Conservation (phyloP, 2,113 vertebrate species). For the Bubo scandiacus region DNA sequence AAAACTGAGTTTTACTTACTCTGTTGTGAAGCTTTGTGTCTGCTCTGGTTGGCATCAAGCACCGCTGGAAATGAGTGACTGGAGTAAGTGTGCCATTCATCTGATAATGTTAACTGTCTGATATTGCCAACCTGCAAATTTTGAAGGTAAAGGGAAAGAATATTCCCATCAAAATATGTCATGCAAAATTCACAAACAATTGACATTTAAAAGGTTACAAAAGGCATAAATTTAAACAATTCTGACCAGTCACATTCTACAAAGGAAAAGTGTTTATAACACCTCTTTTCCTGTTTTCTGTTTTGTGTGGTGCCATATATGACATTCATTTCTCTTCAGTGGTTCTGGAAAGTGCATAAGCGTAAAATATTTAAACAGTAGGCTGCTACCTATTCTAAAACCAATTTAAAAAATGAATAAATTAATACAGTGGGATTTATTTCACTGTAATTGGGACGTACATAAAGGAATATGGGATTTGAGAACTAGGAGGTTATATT, state of each 20-base stretch:
- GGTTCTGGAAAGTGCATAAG: background rate
- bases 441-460: background rate
- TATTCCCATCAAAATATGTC: background rate
- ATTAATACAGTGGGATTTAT: background rate
- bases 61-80: background rate
- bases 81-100: background rate
- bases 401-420: background rate
- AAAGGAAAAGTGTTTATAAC: background rate
- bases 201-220: background rate
- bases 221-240: background rate
- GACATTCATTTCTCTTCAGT: background rate
- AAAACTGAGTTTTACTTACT: background rate
- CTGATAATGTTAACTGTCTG: background rate
- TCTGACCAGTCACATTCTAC: background rate
- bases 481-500: background rate
- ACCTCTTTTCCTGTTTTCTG: background rate
- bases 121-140: fast-evolving
- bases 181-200: background rate
- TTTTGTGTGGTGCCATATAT: background rate
- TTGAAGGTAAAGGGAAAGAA: background rate
- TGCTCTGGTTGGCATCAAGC: background rate
- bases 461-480: background rate
- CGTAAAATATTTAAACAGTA: background rate
- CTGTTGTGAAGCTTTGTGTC: background rate
- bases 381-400: background rate